Conservation (phyloP, 2,888 invertebrate genomes). For the Melanophora roralis region DNA sequence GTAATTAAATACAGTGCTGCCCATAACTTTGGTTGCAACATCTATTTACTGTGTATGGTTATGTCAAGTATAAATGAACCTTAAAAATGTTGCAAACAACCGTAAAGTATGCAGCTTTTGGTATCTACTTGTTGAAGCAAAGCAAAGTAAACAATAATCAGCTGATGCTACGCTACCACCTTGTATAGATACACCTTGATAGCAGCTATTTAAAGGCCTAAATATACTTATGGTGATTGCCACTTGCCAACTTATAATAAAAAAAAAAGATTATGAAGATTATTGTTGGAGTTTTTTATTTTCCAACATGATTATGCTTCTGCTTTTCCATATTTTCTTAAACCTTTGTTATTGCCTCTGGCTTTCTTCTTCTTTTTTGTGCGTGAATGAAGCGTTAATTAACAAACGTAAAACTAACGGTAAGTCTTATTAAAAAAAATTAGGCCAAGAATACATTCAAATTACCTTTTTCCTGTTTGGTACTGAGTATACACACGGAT, state of each 20-base stretch:
- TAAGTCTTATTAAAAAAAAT: conserved; percentile 9
- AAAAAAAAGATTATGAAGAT: background rate
- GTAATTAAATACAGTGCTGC: too few relatives aligned
- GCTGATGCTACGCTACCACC: too few relatives aligned
- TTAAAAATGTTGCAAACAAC: too few relatives aligned
- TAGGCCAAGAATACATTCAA: background rate
- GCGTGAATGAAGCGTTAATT: conserved; percentile 38
- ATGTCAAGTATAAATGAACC: too few relatives aligned
- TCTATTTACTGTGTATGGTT: too few relatives aligned
- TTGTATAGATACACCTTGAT: too few relatives aligned
- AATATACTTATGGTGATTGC: background rate
- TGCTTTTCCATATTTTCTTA: conserved; percentile 30
- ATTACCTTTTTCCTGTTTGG: conserved; percentile 43
- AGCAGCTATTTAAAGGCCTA: background rate
- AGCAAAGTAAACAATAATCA: too few relatives aligned
- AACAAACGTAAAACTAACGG: conserved; percentile 51
- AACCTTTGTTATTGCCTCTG: background rate
- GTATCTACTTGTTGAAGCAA: too few relatives aligned
- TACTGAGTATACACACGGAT: too few relatives aligned
- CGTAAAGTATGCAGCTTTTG: too few relatives aligned
- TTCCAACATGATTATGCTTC: conserved; percentile 36
- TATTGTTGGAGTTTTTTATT: conserved; percentile 9
- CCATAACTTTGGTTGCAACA: too few relatives aligned
- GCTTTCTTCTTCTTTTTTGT: background rate
- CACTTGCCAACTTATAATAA: too few relatives aligned